Evolutionary conservation across 2,797 vertebrate species (phyloP).

Genomic region (Eulemur coronatus): DNA sequence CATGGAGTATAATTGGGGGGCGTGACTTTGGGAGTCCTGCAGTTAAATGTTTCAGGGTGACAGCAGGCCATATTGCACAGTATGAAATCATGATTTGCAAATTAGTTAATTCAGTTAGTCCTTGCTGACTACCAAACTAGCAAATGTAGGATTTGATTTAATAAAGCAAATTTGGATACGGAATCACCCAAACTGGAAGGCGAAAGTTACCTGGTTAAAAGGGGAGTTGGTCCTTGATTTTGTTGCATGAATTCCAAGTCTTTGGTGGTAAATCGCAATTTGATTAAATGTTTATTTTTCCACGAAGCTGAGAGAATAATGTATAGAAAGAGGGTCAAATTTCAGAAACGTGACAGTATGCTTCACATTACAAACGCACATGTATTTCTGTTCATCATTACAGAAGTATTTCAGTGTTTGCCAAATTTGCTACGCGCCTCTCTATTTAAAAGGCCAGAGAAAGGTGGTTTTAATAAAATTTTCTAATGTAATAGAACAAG

Average conservation of each 20-base stretch:
- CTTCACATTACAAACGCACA: neutral
- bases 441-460: conserved; percentile 34
- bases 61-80: accelerated
- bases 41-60: neutral
- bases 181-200: neutral
- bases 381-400: conserved; percentile 32
- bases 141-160: neutral
- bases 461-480: conserved; percentile 74
- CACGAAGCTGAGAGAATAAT: conserved; percentile 9
- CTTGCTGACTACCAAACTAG: no score
- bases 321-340: neutral
- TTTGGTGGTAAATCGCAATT: neutral
- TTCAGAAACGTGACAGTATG: neutral
- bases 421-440: conserved; percentile 15
- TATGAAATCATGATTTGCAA: neutral
- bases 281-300: conserved; percentile 38
- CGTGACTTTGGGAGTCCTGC: accelerated
- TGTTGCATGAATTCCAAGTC: neutral
- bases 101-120: neutral
- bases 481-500: conserved; percentile 63
- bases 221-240: neutral
- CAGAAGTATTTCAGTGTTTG: neutral
- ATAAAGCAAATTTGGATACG: neutral
- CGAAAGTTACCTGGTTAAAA: neutral
- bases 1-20: accelerated